Conservation (phyloP, 2,113 vertebrate genomes). For the Tenebrosternarchus preto region DNA sequence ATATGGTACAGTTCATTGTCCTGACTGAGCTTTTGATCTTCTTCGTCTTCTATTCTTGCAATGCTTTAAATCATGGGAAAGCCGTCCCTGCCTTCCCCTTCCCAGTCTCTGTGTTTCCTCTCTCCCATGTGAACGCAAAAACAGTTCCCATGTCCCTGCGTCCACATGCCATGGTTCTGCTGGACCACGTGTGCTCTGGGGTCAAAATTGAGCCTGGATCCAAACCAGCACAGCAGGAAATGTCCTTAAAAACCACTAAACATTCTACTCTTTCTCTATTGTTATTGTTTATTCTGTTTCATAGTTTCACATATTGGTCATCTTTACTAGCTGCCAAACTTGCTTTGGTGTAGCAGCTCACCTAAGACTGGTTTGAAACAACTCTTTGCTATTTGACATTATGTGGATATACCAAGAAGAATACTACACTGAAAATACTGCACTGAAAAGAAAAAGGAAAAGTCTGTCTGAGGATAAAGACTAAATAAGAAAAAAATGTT, state of each 20-base stretch:
- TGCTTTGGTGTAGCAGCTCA: not conserved
- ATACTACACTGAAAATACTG: no score
- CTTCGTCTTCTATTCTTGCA: not conserved
- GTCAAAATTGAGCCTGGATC: conserved; percentile 24
- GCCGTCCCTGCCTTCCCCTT: not conserved
- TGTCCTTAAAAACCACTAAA: conserved; percentile 8
- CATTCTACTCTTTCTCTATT: not conserved
- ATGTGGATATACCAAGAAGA: no score
- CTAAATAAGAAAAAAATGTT: no score
- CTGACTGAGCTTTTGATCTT: not conserved
- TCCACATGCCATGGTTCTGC: not conserved
- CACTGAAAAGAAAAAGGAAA: no score
- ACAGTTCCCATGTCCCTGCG: conserved; percentile 50
- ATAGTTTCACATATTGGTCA: not conserved
- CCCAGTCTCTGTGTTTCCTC: conserved; percentile 50
- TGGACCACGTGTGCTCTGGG: conserved; percentile 16
- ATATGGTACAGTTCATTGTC: no score
- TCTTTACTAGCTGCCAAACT: not conserved
- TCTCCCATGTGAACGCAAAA: conserved; percentile 57
- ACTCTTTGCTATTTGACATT: no score
- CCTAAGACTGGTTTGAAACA: not conserved
- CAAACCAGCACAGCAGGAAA: conserved; percentile 12
- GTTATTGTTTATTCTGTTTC: not conserved
- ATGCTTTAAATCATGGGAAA: conserved; percentile 46
- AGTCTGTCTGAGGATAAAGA: no score